Evolutionary conservation across 1,140 invertebrate species (phyloP), one percentile per base, ranked within the genome.

Genomic region (Solenopsis fugax): DNA sequence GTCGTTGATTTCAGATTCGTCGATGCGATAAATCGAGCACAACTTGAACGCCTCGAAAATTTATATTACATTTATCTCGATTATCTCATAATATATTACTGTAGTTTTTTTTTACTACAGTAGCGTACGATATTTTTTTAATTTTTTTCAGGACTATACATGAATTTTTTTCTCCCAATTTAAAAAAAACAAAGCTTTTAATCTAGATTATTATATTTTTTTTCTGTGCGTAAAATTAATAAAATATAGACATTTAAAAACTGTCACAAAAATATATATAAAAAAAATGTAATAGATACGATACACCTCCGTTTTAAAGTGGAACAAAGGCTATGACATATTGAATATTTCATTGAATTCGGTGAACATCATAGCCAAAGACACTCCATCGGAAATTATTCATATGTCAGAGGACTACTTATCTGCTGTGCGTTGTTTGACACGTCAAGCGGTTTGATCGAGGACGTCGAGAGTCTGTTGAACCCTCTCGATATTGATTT

Each of bases 401-500:
- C 80, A 84, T 62, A 84, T 84, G 80, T 84, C 80, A 60, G 69
- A 62, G 69, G 12, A 84, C 80, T 84, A 73, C 69, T 84, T 82
- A 82, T 73, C 80, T 60, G 41, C 80, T 50, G 45, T 37, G 45
- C 80, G 54, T 84, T 84, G 80, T 84, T 84, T 75, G 80, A 75
- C 80, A 50, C 80, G 80, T 75, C 76, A 67, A 86, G 87, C 80
- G 73, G 75, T 56, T 89, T 89, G 84, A 87, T 89, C 88, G 77
- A 52, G 56, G 10, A 65, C 76, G 18, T 56, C 21, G 77, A 64
- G 87, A 86, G 88, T 85, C 48, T 88, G 84, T 72, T 76, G 88
- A 89, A 86, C 89, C 85, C 85, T 89, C 88, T 73, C 85, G 76
- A 64, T 89, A 90, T 89, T 90, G 89, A 90, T 90, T 90, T 90